phyloP scores from a whole-genome alignment of 2,113 vertebrate genomes.

The Chlamydotis undulata region DNA sequence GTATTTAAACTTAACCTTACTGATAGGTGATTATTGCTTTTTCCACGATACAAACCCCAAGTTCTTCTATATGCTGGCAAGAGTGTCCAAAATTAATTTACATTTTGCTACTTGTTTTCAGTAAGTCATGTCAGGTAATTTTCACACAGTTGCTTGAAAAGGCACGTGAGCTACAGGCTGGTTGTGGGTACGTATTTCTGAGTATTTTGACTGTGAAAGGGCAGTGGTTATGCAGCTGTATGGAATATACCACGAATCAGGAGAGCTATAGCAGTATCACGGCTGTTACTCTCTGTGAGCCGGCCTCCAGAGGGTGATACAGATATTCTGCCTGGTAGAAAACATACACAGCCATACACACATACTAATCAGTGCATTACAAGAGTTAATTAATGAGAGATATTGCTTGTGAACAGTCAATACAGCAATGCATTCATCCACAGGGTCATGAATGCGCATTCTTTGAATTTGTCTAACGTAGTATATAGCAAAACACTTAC shows the following conservation, averaged over 20 bases:
- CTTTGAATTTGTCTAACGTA: slow-evolving; percentile 46
- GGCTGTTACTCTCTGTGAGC: background rate
- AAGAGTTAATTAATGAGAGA: slow-evolving; percentile 38
- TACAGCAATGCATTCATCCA: background rate
- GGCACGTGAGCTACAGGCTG: background rate
- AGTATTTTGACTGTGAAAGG: background rate
- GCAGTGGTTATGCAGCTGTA: background rate
- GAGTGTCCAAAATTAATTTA: background rate
- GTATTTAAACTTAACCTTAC: background rate
- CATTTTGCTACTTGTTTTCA: background rate
- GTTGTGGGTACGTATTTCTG: background rate
- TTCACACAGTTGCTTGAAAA: background rate
- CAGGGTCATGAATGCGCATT: slow-evolving; percentile 10
- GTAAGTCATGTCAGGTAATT: background rate
- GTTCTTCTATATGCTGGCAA: background rate
- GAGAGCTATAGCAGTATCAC: background rate
- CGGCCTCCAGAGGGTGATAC: background rate
- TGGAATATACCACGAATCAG: background rate
- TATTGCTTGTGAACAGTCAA: slow-evolving; percentile 1
- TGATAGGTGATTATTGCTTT: background rate
- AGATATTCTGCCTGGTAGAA: background rate
- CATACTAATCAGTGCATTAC: background rate
- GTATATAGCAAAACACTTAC: slow-evolving; percentile 22
- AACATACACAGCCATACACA: background rate
- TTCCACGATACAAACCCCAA: background rate